Evolutionary conservation across 2,888 invertebrate species (phyloP), one percentile per base, ranked within the genome.

Genomic region (Nemotelus pantherinus): DNA sequence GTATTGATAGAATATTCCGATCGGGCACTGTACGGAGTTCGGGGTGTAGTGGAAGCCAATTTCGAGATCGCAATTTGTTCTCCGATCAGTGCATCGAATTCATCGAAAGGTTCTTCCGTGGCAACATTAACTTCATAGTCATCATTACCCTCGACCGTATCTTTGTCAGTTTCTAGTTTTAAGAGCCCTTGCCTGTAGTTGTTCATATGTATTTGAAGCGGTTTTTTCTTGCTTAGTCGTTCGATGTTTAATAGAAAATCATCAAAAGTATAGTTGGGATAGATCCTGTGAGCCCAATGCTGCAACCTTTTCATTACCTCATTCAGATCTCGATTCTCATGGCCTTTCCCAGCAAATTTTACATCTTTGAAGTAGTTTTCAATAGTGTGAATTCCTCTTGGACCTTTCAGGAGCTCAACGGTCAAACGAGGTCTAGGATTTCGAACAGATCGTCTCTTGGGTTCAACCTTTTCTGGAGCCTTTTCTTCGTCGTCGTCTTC

Each of bases 201-300:
- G 91, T 92, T 86, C 68, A 94, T 87, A 80, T 92, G 91, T 0
- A 92, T 91, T 88, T 93, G 92, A 10, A 97, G 91, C 63, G 92
- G 89, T 83, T 91, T 94, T 84, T 96, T 97, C 71, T 90, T 89
- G 0, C 97, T 97, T 77, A 89, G 88, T 79, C 92, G 92, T 85
- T 97, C 97, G 41, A 93, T 88, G 84, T 90, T 90, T n/a, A 90
- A 89, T 2, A 98, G 86, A 80, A 94, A 93, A 85, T 97, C 96
- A 83, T 94, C 94, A 87, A 98, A 98, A 10, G 92, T 90, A 84
- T 93, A 93, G 84, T 94, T 95, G 0, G 98, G 98, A 87, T 93
- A 97, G 81, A 99, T 87, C 71, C 97, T 89, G 86, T 98, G 97
- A 0, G 93, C 94, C 98, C 98, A 99, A 84, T 98, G 96, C 83